Evolutionary conservation across 2,113 vertebrate genomes (phyloP).

Genomic region (Chauna torquata): DNA sequence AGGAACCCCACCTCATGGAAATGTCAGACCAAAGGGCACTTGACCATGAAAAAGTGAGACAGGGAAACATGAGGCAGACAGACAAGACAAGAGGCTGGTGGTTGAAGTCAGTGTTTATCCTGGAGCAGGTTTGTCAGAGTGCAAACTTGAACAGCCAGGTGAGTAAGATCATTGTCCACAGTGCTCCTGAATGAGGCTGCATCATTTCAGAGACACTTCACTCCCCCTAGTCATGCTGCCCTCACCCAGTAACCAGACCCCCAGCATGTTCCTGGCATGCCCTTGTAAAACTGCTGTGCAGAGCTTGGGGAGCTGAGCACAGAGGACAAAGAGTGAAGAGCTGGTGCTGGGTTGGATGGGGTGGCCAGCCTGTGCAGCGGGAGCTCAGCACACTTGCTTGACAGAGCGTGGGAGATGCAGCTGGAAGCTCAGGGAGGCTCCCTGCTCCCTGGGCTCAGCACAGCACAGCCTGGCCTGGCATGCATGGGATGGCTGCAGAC

Average conservation of each 20-base stretch:
- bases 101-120: background rate
- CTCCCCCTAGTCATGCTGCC: background rate
- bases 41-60: background rate
- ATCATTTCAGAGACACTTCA: background rate
- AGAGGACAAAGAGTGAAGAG: background rate
- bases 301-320: background rate
- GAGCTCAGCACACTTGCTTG: background rate
- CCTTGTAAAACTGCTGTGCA: background rate
- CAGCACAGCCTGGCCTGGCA: background rate
- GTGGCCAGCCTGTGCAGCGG: background rate
- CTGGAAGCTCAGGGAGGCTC: background rate
- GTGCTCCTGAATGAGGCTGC: background rate
- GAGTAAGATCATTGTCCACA: background rate
- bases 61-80: background rate
- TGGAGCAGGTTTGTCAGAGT: background rate
- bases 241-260: background rate
- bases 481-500: background rate
- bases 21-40: background rate
- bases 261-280: rapidly evolving
- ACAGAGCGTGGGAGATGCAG: background rate
- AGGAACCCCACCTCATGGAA: background rate
- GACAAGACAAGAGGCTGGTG: background rate
- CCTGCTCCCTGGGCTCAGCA: background rate
- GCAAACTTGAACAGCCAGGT: background rate
- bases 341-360: background rate